A percentile compares a stretch with the other conserved stretches of the same genome.
phyloP scores from a whole-genome alignment of 2,113 vertebrate species.

The Crotophaga sulcirostris region DNA sequence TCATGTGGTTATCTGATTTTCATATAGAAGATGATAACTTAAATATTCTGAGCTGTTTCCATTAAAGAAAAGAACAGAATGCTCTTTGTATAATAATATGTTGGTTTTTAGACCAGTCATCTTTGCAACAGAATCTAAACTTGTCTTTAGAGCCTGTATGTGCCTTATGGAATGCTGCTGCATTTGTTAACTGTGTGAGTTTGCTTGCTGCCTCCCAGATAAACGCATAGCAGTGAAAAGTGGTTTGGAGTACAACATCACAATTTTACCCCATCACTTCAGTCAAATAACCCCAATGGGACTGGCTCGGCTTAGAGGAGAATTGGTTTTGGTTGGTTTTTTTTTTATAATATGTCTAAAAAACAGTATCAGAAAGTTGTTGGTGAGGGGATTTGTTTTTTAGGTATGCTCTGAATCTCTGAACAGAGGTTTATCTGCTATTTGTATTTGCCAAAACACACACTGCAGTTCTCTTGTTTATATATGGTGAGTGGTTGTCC shows the following conservation, averaged over 20 bases:
- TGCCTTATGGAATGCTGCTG: background rate
- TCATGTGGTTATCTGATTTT: background rate
- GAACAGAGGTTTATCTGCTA: background rate
- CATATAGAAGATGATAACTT: background rate
- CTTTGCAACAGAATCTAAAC: background rate
- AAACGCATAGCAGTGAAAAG: background rate
- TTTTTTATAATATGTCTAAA: background rate
- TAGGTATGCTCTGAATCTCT: background rate
- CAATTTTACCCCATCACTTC: background rate
- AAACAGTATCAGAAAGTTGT: background rate
- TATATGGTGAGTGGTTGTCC: background rate
- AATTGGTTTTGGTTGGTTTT: background rate
- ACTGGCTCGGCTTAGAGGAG: background rate
- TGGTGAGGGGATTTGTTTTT: background rate
- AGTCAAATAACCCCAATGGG: background rate
- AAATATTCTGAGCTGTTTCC: background rate
- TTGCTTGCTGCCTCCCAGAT: background rate
- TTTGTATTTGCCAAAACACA: background rate
- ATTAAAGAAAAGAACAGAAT: background rate
- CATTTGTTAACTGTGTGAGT: background rate
- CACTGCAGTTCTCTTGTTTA: accelerated
- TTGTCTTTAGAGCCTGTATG: background rate
- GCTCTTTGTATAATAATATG: background rate
- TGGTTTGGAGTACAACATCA: background rate
- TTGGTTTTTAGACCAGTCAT: background rate